phyloP scores from a whole-genome alignment of 2,888 invertebrate genomes.

The Cecidostiba fungosa region DNA sequence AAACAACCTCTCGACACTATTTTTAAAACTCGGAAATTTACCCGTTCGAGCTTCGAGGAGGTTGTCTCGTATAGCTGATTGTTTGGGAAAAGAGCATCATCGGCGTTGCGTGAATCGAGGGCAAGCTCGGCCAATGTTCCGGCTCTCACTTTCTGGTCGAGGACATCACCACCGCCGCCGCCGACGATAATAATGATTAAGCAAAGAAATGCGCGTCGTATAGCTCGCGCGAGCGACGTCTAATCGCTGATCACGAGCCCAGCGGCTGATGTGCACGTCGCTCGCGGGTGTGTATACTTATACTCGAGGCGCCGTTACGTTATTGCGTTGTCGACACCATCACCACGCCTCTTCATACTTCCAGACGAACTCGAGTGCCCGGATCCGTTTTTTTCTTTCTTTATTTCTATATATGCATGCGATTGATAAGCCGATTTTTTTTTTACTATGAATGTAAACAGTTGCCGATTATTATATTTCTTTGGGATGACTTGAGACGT shows the following conservation, averaged over 20 bases:
- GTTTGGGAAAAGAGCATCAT: not conserved
- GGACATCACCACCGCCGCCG: not conserved
- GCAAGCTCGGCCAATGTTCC: constrained; percentile 4
- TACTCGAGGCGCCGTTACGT: not conserved
- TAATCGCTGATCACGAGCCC: constrained; percentile 69
- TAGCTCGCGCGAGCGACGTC: not conserved
- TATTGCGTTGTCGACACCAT: not conserved
- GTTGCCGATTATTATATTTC: not conserved
- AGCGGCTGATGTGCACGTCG: constrained; percentile 66
- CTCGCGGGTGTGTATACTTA: constrained; percentile 18
- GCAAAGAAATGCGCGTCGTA: constrained; percentile 4
- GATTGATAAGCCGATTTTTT: not conserved
- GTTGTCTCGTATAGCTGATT: not conserved
- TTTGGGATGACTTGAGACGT: too few relatives aligned
- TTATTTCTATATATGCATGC: not conserved
- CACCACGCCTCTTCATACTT: not conserved
- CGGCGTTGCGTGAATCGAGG: not conserved
- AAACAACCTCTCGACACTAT: not conserved
- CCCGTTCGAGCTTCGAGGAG: not conserved
- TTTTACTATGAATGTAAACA: not conserved
- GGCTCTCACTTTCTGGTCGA: constrained; percentile 12
- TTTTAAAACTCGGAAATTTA: constrained; percentile 11
- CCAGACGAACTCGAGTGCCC: not conserved
- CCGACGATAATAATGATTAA: constrained; percentile 15
- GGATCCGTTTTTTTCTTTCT: not conserved